Base-by-base conservation (phyloP, 1,140 invertebrate genomes). In the Drosophila burlai region DNA sequence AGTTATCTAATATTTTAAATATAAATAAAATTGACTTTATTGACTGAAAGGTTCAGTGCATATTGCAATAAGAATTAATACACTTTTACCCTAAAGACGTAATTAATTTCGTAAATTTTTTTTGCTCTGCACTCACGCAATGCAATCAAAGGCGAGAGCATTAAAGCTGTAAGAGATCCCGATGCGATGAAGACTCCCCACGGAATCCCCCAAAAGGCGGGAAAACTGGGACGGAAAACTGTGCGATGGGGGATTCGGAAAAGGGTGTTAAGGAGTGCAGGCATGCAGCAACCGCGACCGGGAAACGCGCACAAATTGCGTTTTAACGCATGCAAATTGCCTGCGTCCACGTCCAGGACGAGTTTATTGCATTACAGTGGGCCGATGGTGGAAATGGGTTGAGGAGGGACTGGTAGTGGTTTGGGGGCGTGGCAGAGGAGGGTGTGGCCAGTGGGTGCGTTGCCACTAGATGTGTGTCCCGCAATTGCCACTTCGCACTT, bases 241-340 rank as follows among this genome's bases (percentile, higher is more conserved):
- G 45, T 2, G 11, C n/a, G 11, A 18, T 0, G 15, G 2, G 13
- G 34, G 10, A 9, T 43, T 13, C 11, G 10, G 0, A 18, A 26
- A 55, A 9, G 40, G 40, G 10, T 16, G 58, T 18, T 38, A 36
- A 62, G 7, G 61, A 61, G 62, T 13, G 29, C 18, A 36, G 63
- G 18, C 59, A 67, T 31, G 64, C 43, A 59, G 45, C 50, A 77
- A 83, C 81, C 77, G 85, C 81, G 68, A 52, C 69, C 85, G 69
- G 85, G 86, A 85, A 90, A 84, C 79, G 81, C 79, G 85, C 75
- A 85, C 85, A 90, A 90, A 90, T 90, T 90, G 85, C 85, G 83
- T 90, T 90, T 90, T 90, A 90, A 90, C 85, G 85, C 85, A 90
- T 90, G 85, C 85, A 90, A 90, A 90, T 90, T 90, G 85, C 81